Conservation (phyloP, 1,140 invertebrate genomes). For the Ylistrum balloti region DNA sequence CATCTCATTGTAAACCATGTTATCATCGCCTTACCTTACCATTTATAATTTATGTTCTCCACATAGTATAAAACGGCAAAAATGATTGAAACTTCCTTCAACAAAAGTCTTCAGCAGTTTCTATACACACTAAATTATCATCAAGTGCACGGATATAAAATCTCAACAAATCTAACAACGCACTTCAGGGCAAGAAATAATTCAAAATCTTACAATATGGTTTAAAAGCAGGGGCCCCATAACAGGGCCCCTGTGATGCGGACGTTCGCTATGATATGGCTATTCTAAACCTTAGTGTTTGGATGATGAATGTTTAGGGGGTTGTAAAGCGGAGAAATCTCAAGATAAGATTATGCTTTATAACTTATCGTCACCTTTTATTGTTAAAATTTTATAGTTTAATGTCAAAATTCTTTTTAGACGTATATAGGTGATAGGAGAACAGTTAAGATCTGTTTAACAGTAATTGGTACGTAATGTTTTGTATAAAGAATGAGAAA, state of each 20-base stretch:
- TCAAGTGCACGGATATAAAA: conserved; percentile 6
- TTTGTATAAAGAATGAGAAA: neutral
- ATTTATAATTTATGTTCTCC: no score
- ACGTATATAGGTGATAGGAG: neutral
- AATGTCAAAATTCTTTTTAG: neutral
- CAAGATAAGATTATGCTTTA: neutral
- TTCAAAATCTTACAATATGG: neutral
- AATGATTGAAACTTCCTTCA: neutral
- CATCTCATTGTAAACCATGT: no score
- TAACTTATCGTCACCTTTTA: neutral
- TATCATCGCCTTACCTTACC: no score
- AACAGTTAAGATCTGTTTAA: neutral
- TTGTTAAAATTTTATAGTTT: neutral
- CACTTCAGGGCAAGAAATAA: neutral
- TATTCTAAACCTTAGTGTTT: neutral
- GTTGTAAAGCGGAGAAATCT: neutral
- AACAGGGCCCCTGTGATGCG: neutral
- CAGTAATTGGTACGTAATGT: neutral
- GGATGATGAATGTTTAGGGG: neutral
- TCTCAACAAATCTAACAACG: neutral
- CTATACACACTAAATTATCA: neutral
- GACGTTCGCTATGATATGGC: neutral
- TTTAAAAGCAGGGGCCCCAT: neutral
- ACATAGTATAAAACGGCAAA: no score
- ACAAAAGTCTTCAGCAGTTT: neutral